Base-by-base conservation (phyloP, 35 echinoderm and acorn worm species). In the Antedon bifida region DNA sequence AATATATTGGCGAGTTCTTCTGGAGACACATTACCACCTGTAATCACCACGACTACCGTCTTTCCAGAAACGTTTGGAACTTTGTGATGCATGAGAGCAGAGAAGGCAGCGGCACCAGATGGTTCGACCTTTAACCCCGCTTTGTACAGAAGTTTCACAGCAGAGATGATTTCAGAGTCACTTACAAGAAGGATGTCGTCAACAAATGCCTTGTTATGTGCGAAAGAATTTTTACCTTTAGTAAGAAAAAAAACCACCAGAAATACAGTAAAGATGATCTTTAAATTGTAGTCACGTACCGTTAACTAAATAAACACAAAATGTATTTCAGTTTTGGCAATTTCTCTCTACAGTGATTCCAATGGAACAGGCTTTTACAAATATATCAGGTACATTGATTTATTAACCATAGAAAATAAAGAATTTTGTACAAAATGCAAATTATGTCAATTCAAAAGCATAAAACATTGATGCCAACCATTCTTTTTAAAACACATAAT, bases 91-190 rank as follows among this genome's bases (percentile, higher is more conserved):
- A 87, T 83, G 14, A 96, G 76, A 14, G 88, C 88, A 46, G 88
- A 88, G 55, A 96, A 96, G 0, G 92, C 92, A 23, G 92, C 92
- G 5, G 92, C 92, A 29, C 92, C 92, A 2, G 92, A 79, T 14
- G 92, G 92, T 36, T 96, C 92, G 7, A 96, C 92, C 31, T 91
- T 86, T 2, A 96, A 36, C 4, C 92, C 92, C 34, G 81, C 73
- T 12, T 88, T 39, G 51, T 90, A 96, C 29, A 96, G 55, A 30
- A 30, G 39, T 30, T 81, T 75, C 3, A 83, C 81, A 12, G 92
- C 92, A 29, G 35, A 16, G 5, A 90, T 46, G 30, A 96, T 85
- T 38, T 96, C 88, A 19, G 90, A 85, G 34, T 96, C 92, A 19
- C 51, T 85, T 0, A 96, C 80, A 26, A 96, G 36, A 0, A 96